phyloP scores from a whole-genome alignment of 2,888 invertebrate genomes.

The Oegoconia quadripuncta region DNA sequence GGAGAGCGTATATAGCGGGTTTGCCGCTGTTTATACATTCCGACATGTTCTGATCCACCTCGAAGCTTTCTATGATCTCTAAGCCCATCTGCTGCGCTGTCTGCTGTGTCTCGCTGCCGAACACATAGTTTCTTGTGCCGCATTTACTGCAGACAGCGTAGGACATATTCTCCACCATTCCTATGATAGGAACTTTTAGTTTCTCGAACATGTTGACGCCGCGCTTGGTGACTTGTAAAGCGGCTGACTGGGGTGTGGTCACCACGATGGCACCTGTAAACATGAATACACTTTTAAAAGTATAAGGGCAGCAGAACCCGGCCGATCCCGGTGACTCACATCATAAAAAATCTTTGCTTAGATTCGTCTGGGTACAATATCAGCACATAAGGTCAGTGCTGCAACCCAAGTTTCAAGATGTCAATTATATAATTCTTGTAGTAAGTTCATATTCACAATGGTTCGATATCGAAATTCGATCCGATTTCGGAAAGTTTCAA shows the following conservation, averaged over 20 bases:
- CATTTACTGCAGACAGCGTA: conserved; percentile 88
- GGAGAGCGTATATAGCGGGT: conserved; percentile 85
- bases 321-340: too few relatives aligned
- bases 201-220: conserved; percentile 94
- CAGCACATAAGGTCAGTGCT: too few relatives aligned
- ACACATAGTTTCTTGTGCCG: conserved; percentile 84
- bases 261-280: conserved; percentile 89
- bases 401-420: too few relatives aligned
- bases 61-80: conserved; percentile 84
- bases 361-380: too few relatives aligned
- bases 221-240: conserved; percentile 90
- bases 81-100: conserved; percentile 83
- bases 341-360: too few relatives aligned
- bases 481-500: too few relatives aligned
- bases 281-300: too few relatives aligned
- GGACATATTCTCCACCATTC: conserved; percentile 96
- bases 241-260: conserved; percentile 94
- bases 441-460: too few relatives aligned
- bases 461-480: too few relatives aligned
- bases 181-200: conserved; percentile 89
- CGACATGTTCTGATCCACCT: conserved; percentile 84
- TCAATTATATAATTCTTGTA: too few relatives aligned
- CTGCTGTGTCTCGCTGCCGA: conserved; percentile 82
- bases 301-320: too few relatives aligned
- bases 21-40: conserved; percentile 85